phyloP scores from a whole-genome alignment of 92 coral and sea anemone genomes.

The Paramuricea clavata region DNA sequence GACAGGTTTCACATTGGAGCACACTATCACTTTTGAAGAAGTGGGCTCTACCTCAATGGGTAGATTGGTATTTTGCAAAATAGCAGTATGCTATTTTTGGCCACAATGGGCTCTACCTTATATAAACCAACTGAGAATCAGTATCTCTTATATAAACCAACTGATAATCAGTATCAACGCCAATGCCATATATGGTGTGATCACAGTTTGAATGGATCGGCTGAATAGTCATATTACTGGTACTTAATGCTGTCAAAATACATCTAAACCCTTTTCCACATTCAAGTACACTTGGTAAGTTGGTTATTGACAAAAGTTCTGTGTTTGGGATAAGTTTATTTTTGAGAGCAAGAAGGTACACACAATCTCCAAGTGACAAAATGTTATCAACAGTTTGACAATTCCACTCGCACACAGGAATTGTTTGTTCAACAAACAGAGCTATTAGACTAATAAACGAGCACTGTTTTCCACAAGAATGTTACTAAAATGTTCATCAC shows the following conservation, averaged over 20 bases:
- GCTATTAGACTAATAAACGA: neutral
- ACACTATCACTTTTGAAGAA: neutral
- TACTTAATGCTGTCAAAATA: neutral
- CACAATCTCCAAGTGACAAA: slow-evolving; percentile 7
- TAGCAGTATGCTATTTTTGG: neutral
- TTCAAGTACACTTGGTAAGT: slow-evolving; percentile 11
- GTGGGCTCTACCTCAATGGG: slow-evolving; percentile 10
- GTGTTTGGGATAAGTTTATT: neutral
- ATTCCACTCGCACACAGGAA: too few relatives aligned
- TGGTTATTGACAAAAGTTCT: neutral
- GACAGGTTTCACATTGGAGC: slow-evolving; percentile 15
- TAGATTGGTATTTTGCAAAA: slow-evolving; percentile 3
- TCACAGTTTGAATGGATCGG: too few relatives aligned
- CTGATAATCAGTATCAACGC: neutral
- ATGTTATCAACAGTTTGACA: neutral
- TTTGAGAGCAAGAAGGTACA: neutral
- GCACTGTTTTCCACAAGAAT: slow-evolving; percentile 27
- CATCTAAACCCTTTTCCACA: neutral
- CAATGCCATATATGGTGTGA: slow-evolving; percentile 1
- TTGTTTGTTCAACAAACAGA: too few relatives aligned
- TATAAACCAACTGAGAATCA: too few relatives aligned
- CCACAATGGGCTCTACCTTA: neutral
- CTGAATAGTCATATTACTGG: too few relatives aligned
- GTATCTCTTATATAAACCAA: neutral
- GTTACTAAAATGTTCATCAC: slow-evolving; percentile 17